A percentile compares a stretch with the other conserved stretches of the same genome.
Conservation (phyloP, 1,140 invertebrate genomes). For the Aricia agestis region DNA sequence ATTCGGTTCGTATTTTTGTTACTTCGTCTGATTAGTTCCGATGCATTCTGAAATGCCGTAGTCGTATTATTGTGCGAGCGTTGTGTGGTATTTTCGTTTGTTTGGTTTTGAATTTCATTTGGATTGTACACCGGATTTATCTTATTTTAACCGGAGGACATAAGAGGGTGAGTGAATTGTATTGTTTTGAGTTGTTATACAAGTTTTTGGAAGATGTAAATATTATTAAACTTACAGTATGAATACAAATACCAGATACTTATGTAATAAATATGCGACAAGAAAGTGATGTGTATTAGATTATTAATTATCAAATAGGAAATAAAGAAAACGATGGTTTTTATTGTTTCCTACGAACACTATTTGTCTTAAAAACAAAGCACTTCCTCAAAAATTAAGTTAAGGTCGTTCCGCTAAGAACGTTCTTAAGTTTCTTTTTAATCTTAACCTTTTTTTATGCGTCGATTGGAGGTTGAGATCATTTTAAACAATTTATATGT, state of each 20-base stretch:
- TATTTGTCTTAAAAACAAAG: neutral
- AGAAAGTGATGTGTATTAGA: no score
- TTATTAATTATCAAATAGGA: no score
- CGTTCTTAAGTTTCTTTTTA: neutral
- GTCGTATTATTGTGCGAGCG: conserved; percentile 51
- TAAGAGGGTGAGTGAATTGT: conserved; percentile 16
- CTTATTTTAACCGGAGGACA: conserved; percentile 24
- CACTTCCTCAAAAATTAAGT: neutral
- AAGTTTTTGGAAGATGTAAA: neutral
- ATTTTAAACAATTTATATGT: no score
- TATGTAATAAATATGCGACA: neutral
- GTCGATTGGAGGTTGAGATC: no score
- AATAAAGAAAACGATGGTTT: no score
- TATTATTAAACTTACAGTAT: neutral
- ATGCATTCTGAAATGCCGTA: conserved; percentile 56
- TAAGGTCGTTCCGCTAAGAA: neutral
- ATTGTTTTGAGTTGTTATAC: neutral
- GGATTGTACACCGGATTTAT: conserved; percentile 34
- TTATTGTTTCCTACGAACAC: neutral
- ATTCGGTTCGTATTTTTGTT: conserved; percentile 44
- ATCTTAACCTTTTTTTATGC: neutral
- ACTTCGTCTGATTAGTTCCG: conserved; percentile 39
- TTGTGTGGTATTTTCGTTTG: conserved; percentile 62
- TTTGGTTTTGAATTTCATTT: conserved; percentile 53
- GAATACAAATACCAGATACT: neutral